These are phyloP conservation scores for Latheticus oryzae DNA, from an alignment of 2,888 invertebrate species.

Conservation along the genomic window DNA sequence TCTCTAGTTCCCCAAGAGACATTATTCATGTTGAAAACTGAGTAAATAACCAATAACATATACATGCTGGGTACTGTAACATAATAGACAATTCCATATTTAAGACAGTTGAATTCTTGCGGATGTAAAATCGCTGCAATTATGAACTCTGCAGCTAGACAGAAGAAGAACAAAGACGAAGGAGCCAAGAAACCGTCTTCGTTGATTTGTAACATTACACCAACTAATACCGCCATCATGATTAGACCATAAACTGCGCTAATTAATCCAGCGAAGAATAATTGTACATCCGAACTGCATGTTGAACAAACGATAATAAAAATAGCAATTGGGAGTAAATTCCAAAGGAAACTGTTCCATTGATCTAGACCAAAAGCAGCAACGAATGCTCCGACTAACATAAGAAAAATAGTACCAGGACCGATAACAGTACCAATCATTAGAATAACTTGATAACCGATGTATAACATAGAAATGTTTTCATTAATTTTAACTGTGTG, in stretches of 20 bases:
- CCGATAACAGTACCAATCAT: conserved; percentile 83
- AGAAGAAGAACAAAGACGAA: conserved; percentile 85
- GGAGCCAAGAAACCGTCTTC: conserved; percentile 86
- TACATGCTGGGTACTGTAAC: conserved; percentile 96
- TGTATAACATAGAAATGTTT: conserved; percentile 86
- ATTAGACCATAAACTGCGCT: conserved; percentile 84
- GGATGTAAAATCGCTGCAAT: conserved; percentile 81
- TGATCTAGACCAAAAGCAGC: conserved; percentile 81
- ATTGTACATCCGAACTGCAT: conserved; percentile 75
- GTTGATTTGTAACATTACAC: conserved; percentile 81
- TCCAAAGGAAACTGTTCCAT: conserved; percentile 74
- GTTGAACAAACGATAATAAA: conserved; percentile 78
- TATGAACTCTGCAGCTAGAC: conserved; percentile 76
- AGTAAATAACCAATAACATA: conserved; percentile 90
- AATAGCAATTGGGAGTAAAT: conserved; percentile 74
- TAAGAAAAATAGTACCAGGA: conserved; percentile 85
- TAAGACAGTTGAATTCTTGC: conserved; percentile 79
- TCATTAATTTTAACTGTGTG: conserved; percentile 86
- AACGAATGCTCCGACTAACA: conserved; percentile 85
- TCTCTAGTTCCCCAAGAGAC: conserved; percentile 96
- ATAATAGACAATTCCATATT: conserved; percentile 83
- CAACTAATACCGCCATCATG: conserved; percentile 89
- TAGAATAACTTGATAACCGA: conserved; percentile 77
- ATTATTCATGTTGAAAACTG: conserved; percentile 92
- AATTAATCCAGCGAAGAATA: conserved; percentile 79